Evolutionary conservation across 2,113 vertebrate genomes (phyloP).

Genomic region (Mohoua ochrocephala): DNA sequence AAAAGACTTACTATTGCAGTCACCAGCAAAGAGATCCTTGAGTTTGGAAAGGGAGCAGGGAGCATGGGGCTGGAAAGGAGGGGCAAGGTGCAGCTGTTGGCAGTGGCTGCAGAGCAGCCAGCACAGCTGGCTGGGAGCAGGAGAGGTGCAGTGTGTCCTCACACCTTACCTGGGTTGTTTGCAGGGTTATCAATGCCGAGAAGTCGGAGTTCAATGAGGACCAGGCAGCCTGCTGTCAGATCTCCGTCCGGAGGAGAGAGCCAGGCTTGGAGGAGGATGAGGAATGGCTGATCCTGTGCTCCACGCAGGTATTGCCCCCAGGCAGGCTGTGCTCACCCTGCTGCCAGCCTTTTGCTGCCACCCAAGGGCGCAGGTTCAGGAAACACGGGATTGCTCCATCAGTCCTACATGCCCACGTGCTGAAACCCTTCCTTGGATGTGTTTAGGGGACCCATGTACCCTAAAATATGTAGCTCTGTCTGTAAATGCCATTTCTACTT

Average conservation of each 20-base stretch:
- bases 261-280: conserved; percentile 58
- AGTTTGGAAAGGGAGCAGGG: background rate
- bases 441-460: fast-evolving
- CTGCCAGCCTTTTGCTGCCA: background rate
- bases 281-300: conserved; percentile 73
- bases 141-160: fast-evolving
- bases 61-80: background rate
- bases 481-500: background rate
- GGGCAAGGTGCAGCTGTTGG: background rate
- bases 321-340: background rate
- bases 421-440: background rate
- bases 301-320: conserved; percentile 56
- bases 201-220: conserved; percentile 78
- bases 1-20: background rate
- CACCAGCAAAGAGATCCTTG: background rate
- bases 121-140: background rate
- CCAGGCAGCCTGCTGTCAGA: conserved; percentile 73
- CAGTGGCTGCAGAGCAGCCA: background rate
- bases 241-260: conserved; percentile 62
- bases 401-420: fast-evolving
- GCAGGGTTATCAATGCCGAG: conserved; percentile 75
- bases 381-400: fast-evolving
- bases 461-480: background rate
- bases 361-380: background rate
- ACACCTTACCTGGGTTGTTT: background rate